Conservation (phyloP, 2,888 invertebrate genomes). For the Proisotoma minuta region DNA sequence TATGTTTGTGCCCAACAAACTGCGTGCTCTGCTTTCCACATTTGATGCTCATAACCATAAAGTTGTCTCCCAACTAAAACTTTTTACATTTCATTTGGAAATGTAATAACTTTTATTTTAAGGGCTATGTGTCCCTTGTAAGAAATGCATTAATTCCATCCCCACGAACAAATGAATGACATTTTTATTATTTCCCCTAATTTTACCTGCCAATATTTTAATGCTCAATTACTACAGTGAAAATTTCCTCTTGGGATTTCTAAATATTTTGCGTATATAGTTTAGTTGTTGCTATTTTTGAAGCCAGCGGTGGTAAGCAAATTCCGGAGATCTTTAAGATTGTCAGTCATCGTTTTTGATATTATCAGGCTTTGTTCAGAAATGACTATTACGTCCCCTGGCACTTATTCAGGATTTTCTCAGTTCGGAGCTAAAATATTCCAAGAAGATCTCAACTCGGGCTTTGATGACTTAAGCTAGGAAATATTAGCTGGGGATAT, state of each 20-base stretch:
- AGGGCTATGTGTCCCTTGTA: too few species aligned
- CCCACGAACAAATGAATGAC: too few species aligned
- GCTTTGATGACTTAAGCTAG: constrained; percentile 15
- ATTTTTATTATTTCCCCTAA: too few species aligned
- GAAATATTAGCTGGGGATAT: too few species aligned
- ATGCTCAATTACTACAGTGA: too few species aligned
- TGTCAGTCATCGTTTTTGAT: background rate
- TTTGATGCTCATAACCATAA: constrained; percentile 40
- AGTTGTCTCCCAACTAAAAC: constrained; percentile 37
- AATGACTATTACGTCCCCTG: background rate
- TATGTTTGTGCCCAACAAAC: constrained; percentile 24
- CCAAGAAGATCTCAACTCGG: background rate
- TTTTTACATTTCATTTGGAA: constrained; percentile 33
- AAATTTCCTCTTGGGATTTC: too few species aligned
- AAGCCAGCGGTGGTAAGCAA: too few species aligned
- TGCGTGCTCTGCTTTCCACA: constrained; percentile 20
- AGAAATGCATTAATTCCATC: too few species aligned
- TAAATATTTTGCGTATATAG: too few species aligned
- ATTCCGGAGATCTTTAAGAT: too few species aligned
- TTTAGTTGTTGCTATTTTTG: too few species aligned
- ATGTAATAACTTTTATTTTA: constrained; percentile 34
- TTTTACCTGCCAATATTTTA: too few species aligned
- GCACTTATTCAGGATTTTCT: constrained; percentile 10
- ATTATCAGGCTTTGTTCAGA: constrained; percentile 11
- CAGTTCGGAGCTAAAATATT: background rate